Percentiles rank a stretch among this genome's conserved stretches.
phyloP scores from a whole-genome alignment of 2,888 invertebrate species.

The Cheiracanthium punctorium region DNA sequence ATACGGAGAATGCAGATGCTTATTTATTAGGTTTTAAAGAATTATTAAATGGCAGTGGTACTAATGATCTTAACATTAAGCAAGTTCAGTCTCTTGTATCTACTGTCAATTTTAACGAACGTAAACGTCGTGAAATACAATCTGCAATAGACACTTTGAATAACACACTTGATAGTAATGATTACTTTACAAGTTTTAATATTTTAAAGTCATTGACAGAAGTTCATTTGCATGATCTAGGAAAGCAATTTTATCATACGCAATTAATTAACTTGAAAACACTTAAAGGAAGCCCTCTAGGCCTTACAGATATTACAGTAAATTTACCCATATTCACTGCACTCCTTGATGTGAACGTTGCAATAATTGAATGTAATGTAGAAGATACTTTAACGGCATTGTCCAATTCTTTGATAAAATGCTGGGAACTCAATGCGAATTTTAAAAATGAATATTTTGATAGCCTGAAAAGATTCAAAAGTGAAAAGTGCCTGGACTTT shows the following conservation, averaged over 20 bases:
- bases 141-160: background rate
- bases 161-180: background rate
- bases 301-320: background rate
- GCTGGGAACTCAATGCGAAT: background rate
- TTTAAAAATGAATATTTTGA: background rate
- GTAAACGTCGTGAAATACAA: background rate
- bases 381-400: background rate
- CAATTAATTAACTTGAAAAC: background rate
- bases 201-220: background rate
- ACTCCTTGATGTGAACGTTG: background rate
- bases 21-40: background rate
- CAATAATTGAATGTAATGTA: background rate
- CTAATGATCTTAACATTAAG: background rate
- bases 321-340: background rate
- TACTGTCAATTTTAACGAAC: background rate
- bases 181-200: conserved; percentile 8
- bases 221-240: background rate
- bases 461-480: background rate
- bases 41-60: too few relatives aligned
- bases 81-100: background rate
- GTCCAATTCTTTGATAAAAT: conserved; percentile 3
- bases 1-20: background rate
- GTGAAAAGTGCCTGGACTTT: background rate
- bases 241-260: conserved; percentile 1
- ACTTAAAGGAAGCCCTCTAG: background rate